Base-by-base conservation (phyloP, 2,888 invertebrate species). In the Actias luna region DNA sequence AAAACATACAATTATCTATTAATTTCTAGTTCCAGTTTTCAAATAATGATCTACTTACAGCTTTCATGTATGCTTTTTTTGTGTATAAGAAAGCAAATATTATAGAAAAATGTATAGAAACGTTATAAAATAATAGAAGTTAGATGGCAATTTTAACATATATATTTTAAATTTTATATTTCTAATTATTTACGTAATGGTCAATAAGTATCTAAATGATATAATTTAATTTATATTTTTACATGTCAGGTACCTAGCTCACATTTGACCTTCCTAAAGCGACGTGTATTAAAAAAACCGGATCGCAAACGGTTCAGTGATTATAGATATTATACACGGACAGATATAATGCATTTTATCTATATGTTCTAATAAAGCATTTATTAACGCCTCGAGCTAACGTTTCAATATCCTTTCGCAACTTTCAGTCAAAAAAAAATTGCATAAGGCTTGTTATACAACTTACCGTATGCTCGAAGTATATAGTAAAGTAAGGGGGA, bases 401-500 rank as follows among this genome's bases (percentile, higher is more conserved):
- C 67, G 69, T 73, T 71, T 72, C 76, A 71, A 74, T 72, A 74
- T 78, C 76, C 76, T 81, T 76, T 77, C 76, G 74, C 72, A 79
- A 83, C 82, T 83, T 84, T 83, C 83, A 80, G 80, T 76, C 76
- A 72, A 73, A 75, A 77, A 75, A 69, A 70, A 73, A 71, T 80
- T 82, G 77, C 80, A 76, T 77, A 82, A 82, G 62, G 25, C 59
- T 25, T 33, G 63, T 73, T 74, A 69, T 69, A 70, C 71, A 76
- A 76, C 84, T 79, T 70, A 81, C 82, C 81, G 74, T 70, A 67
- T 68, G 61, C 70, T 55, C 66, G 69, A 69, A 73, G 75, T 69
- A 75, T 69, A 71, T 61, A 63, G 63, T 18, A 55, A 66, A 63
- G 60, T 73, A 76, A 74, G 88, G 89, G 63, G 89, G 90, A 72